Conservation (phyloP, 2,888 invertebrate genomes). For the Ophion obscuratus region DNA sequence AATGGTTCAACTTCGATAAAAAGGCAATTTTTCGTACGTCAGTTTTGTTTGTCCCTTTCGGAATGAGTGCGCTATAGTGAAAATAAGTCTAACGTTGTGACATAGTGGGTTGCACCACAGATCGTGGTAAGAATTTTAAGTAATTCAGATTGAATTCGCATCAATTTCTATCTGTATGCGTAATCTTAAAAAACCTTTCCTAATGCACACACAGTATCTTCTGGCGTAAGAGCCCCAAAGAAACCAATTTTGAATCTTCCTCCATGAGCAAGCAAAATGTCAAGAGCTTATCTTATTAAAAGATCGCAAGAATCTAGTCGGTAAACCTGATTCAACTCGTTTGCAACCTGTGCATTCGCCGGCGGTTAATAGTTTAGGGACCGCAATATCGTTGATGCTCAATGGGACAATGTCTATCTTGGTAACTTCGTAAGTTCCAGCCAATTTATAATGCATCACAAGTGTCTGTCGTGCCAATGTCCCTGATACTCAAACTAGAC, state of each 20-base stretch:
- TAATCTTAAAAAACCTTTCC: no score
- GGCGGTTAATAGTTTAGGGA: constrained; percentile 63
- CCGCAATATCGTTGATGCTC: constrained; percentile 59
- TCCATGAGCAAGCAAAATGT: constrained; percentile 11
- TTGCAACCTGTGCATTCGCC: constrained; percentile 55
- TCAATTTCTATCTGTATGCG: no score
- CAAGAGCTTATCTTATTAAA: constrained; percentile 16
- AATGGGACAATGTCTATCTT: constrained; percentile 29
- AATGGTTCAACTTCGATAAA: no score
- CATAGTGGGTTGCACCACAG: no score
- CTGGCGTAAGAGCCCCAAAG: neutral
- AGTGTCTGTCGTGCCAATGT: constrained; percentile 5
- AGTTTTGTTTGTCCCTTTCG: no score
- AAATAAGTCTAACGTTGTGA: no score
- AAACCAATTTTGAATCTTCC: constrained; percentile 4
- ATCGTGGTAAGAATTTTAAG: no score
- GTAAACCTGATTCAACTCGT: neutral
- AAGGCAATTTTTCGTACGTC: no score
- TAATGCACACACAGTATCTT: neutral
- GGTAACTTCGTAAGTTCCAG: constrained; percentile 48
- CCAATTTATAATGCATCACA: constrained; percentile 27
- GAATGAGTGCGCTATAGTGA: no score
- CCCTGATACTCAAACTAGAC: constrained; percentile 9
- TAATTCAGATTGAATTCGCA: no score
- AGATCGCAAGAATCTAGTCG: constrained; percentile 10